Evolutionary conservation across 2,113 vertebrate species (phyloP), one percentile per base, ranked within the genome.

Genomic region (Beaufortia kweichowensis): DNA sequence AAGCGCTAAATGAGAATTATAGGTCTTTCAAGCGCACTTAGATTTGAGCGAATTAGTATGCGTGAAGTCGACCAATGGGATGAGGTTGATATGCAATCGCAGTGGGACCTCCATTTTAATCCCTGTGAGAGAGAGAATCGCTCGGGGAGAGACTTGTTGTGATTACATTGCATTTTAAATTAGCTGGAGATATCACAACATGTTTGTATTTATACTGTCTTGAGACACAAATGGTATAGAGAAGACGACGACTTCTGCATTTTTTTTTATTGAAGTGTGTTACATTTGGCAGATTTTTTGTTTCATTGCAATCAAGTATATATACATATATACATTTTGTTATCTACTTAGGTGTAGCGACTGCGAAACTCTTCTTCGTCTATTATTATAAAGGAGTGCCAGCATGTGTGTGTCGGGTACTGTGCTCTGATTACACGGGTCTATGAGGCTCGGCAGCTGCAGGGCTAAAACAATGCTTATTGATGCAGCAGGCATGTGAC

Each of bases 111-210:
- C 14, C 15, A 59, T 78, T 78, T 77, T 26, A 62, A 75, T 55
- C 29, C 55, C 75, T 53, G 4, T 12, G 61, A 50, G 70, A 31
- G 31, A 70, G 46, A 26, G 28, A 79, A 56, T 43, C 65, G 53
- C 67, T 67, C 15, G 33, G 59, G 33, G 62, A 29, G 41, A 28
- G 65, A 26, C 35, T 81, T 78, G 39, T 82, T 85, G 73, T 61
- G 23, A 86, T 87, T 85, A 67, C 66, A 78, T 79, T 75, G 59
- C 66, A 79, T 82, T 85, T 29, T 19, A n/a, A 85, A 77, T 82
- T 68, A 78, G 65, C 50, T 50, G 59, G 69, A 26, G 11, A 68
- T 28, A 14, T 61, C 65, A 63, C 56, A 33, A 35, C 39, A 65
- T 46, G 26, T 46, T 61, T 48, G 53, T 62, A n/a, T 78, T 70